phyloP scores from a whole-genome alignment of 2,113 vertebrate genomes.

The Craseonycteris thonglongyai region DNA sequence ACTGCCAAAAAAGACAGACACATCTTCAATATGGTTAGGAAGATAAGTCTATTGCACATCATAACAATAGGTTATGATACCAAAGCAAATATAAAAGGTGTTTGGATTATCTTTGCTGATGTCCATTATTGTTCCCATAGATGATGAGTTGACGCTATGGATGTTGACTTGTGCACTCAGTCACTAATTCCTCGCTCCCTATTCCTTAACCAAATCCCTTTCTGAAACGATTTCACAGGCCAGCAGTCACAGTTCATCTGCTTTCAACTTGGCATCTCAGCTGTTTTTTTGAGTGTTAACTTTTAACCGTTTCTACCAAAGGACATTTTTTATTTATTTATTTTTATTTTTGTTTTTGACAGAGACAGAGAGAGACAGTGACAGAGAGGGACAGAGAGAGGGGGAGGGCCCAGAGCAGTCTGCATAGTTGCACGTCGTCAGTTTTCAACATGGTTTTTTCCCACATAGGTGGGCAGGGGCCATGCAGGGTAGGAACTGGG shows the following conservation, averaged over 20 bases:
- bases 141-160: background rate
- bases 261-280: background rate
- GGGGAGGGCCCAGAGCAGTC: no score
- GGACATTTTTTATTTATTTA: no score
- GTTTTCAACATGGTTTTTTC: no score
- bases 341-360: no score
- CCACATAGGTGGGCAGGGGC: no score
- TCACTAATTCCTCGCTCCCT: background rate
- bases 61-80: background rate
- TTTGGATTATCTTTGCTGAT: background rate
- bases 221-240: background rate
- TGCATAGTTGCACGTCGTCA: no score
- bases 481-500: no score
- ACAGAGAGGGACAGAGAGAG: no score
- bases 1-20: background rate
- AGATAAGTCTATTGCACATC: constrained; percentile 17
- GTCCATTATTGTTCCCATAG: background rate
- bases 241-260: background rate
- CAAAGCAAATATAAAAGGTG: background rate
- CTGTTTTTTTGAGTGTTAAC: background rate
- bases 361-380: no score
- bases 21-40: background rate
- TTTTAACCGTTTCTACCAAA: background rate
- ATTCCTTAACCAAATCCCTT: background rate
- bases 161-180: background rate